Evolutionary conservation across 2,888 invertebrate species (phyloP), one percentile per base, ranked within the genome.

Genomic region (Beris chalybata): DNA sequence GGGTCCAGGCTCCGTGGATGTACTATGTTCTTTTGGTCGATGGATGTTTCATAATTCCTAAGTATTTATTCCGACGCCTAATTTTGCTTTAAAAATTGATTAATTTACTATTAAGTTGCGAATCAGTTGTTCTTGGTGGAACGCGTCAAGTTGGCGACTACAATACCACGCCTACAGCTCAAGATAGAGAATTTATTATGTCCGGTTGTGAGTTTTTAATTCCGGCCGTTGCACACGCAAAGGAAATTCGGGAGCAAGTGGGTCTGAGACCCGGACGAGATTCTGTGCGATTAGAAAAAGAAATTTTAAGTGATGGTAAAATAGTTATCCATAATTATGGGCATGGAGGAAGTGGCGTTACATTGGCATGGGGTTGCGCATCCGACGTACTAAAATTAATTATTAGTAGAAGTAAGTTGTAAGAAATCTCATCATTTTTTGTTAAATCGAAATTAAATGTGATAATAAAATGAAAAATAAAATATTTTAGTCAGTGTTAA

Each of bases 281-380:
- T 2, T 54, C 71, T 64, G 81, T 93, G 12, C 83, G 92, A 50
- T 73, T 93, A 32, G 91, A 92, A 72, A 72, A 82, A 0, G 87
- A 89, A 73, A 72, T 38, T 59, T 47, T n/a, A 71, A 69, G 70
- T 45, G 76, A 75, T 45, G 65, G 82, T 76, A 72, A 85, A 81
- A 74, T 76, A 12, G 64, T 89, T 58, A 86, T 93, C 69, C 93
- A 93, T 76, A 93, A 93, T 79, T 93, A 93, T 75, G 93, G 91
- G 3, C 93, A 94, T 75, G 93, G 93, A 52, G 93, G 93, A 45
- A 87, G 89, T 70, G 93, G 93, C 0, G 84, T 94, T 0, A 93
- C 93, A 0, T 74, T 93, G 5, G 85, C 86, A 71, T 90, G 91
- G 88, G 93, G 93, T 12, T 93, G 93, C 78, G 92, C 91, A 12